Evolutionary conservation across 2,888 invertebrate species (phyloP).

Genomic region (Artemia sinica): DNA sequence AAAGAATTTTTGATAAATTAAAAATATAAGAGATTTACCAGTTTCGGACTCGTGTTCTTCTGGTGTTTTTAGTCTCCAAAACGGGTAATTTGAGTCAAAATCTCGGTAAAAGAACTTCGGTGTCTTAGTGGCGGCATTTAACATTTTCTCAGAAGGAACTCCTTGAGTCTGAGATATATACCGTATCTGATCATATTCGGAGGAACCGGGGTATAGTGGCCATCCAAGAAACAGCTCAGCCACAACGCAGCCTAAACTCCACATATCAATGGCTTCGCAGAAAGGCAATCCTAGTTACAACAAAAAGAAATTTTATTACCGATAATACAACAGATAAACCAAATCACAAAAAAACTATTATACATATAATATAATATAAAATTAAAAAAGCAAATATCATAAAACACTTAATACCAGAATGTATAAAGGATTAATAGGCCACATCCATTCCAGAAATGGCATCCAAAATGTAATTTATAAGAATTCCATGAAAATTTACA

Average conservation of each 20-base stretch:
- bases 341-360: neutral
- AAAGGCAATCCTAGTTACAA: slow-evolving; percentile 56
- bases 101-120: slow-evolving; percentile 96
- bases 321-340: neutral
- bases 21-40: slow-evolving; percentile 33
- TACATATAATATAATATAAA: neutral
- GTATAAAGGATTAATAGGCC: no score
- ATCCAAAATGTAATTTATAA: no score
- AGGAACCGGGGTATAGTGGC: slow-evolving; percentile 97
- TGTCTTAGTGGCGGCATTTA: slow-evolving; percentile 90
- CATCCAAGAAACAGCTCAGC: slow-evolving; percentile 97
- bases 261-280: slow-evolving; percentile 99
- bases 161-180: slow-evolving; percentile 95
- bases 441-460: no score
- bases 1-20: no score
- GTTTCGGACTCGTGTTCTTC: slow-evolving; percentile 97
- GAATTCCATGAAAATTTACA: no score
- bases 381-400: no score
- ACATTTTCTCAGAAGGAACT: slow-evolving; percentile 92
- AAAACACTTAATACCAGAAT: no score
- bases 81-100: slow-evolving; percentile 57
- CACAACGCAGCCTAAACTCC: slow-evolving; percentile 98
- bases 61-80: slow-evolving; percentile 57
- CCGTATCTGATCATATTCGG: slow-evolving; percentile 95
- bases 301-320: neutral